Evolutionary conservation across 2,113 vertebrate genomes (phyloP).

Genomic region (Limnothrissa miodon): DNA sequence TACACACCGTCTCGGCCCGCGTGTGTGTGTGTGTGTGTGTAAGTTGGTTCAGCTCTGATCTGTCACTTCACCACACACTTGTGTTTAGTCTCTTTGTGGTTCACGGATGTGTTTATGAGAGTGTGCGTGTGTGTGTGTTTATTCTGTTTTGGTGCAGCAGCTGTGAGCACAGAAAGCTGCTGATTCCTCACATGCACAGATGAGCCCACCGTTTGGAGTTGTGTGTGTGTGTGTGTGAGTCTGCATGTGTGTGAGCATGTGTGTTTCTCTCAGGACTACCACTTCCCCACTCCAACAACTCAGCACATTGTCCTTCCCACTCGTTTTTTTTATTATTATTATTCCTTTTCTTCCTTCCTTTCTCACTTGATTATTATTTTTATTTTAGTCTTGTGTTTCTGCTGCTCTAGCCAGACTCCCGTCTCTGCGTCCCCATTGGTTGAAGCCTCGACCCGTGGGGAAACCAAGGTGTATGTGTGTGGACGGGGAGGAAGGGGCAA

Average conservation of each 20-base stretch:
- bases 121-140: not conserved
- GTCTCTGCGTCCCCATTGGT: conserved; percentile 70
- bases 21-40: not conserved
- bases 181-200: conserved; percentile 17
- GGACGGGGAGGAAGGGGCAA: conserved; percentile 9
- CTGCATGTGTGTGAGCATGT: no score
- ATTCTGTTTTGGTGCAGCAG: not conserved
- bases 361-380: conserved; percentile 30
- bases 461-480: conserved; percentile 29
- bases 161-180: not conserved
- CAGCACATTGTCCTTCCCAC: conserved; percentile 46
- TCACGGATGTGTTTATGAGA: no score
- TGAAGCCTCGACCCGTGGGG: conserved; percentile 51
- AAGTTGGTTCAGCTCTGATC: conserved; percentile 34
- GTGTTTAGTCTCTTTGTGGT: no score
- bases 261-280: conserved; percentile 28
- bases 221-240: not conserved
- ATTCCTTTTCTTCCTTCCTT: not conserved
- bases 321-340: no score
- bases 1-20: not conserved
- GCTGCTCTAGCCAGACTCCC: conserved; percentile 66
- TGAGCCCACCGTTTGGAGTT: conserved; percentile 13
- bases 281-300: conserved; percentile 43
- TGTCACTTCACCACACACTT: conserved; percentile 60
- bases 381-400: conserved; percentile 47